Base-by-base conservation (phyloP, 2,113 vertebrate genomes). In the Gyps fulvus region DNA sequence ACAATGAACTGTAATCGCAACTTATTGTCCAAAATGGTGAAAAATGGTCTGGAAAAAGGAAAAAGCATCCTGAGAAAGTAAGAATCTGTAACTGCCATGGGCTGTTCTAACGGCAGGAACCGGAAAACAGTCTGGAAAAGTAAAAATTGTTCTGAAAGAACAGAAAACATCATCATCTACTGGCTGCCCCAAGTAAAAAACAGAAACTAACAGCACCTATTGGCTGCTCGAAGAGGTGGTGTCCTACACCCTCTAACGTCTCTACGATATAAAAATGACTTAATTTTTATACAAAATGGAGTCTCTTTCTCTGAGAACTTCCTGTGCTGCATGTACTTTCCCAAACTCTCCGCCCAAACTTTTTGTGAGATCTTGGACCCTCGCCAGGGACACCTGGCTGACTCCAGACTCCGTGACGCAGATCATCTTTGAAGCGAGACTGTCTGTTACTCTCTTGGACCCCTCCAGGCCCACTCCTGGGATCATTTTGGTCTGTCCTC, bases 401-500 rank as follows among this genome's bases (percentile, higher is more conserved):
- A 65, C 19, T 31, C 42, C 16, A 23, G 47, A 13, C 27, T 70
- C 43, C 1, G 2, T 21, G 26, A 21, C 3, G 1, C 32, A 40
- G 49, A n/a, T 50, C 11, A 31, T 21, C 49, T 84, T 55, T 72
- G 31, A 63, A 54, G 29, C 3, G 4, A 67, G 21, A 12, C 27
- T 58, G 5, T 40, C 47, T 52, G 13, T 38, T 47, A 13, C 34
- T 43, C 12, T 50, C 2, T 18, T 50, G 47, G 29, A 70, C 1
- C 2, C 10, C 20, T 34, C 1, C 0, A 3, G 11, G 14, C 8
- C 8, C 16, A 22, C 0, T 14, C 74, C 61, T 58, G 52, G 14
- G 5, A 11, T 87, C 3, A 29, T 47, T 70, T 69, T 1, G 7
- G 29, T 45, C 17, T 61, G 22, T 38, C 29, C 4, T 55, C 10